Evolutionary conservation across 2,888 invertebrate genomes (phyloP), one percentile per base, ranked within the genome.

Genomic region (Heliconius sara): DNA sequence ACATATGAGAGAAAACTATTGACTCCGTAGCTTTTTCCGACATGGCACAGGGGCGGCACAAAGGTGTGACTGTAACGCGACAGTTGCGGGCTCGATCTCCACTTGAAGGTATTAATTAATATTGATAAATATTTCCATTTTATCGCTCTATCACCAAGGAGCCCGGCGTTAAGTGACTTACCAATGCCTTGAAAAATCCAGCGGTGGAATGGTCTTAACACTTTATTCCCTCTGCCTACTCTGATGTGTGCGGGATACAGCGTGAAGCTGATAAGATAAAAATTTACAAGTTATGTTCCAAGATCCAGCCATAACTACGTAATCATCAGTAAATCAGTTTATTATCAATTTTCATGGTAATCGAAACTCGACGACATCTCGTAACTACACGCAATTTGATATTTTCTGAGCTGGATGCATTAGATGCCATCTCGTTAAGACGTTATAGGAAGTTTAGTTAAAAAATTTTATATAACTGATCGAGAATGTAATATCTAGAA

Each of bases 271-370:
- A n/a, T n/a, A n/a, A n/a, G n/a, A n/a, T n/a, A n/a, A n/a, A n/a
- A n/a, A n/a, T n/a, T n/a, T n/a, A n/a, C n/a, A 65, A 43, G 47
- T 30, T 27, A 65, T 63, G 65, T 22, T n/a, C 27, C 3, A 52
- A 63, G 12, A n/a, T 27, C 52, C 63, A 67, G 70, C 52, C 52
- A 66, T 76, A 79, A 77, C 66, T 47, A 76, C 16, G 76, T 80
- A 80, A 79, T 80, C 68, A 67, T n/a, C 25, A 79, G 65, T 71
- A 39, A 63, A 77, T 72, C 70, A 79, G 81, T 78, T 79, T 79
- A 81, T 81, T 81, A 81, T 65, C 79, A 79, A 81, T 81, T 77
- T 81, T 60, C 79, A 79, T 76, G 77, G 81, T 63, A 52, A 81
- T 79, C 25, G 79, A 79, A 81, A 77, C 70, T 16, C 76, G 39